Evolutionary conservation across 2,797 vertebrate genomes (phyloP), one percentile per base, ranked within the genome.

Genomic region (Muscicapa comitata): DNA sequence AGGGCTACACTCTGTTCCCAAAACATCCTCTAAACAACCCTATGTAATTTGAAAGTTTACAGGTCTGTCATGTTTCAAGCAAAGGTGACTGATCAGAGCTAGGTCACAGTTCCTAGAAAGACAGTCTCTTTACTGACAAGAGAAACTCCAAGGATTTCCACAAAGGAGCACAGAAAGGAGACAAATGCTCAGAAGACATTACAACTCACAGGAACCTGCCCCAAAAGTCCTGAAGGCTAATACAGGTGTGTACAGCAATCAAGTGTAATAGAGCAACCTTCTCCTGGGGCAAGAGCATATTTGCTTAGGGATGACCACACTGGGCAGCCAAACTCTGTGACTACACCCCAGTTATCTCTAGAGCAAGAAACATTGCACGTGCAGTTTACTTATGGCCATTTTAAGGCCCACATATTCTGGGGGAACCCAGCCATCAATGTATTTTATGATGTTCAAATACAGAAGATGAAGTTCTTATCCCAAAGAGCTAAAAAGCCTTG

Each of bases 251-350:
- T 25, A 43, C 17, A 82, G 29, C 23, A 43, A 37, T 18, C 20
- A 25, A 16, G 16, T 23, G 10, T 9, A 25, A 51, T 6, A 58
- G 4, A 17, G 18, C 24, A 73, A n/a, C 9, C 13, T 82, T 21
- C 4, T 89, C 13, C 54, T 70, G 23, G 11, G 50, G 5, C 1
- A 1, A 68, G 33, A 35, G 3, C 0, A 0, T 28, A 72, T 61
- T 68, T 87, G n/a, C 13, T 61, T 26, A 29, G 7, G 7, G 43
- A 80, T 29, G 26, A 19, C 62, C 24, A 71, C 45, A 31, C 2
- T 38, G 35, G 14, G 33, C 72, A 73, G 42, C 6, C 42, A 83
- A 47, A 67, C 11, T 45, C 35, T 35, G 15, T n/a, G 76, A 38
- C 13, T 73, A 54, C 9, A 35, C 4, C 45, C 21, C 38, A 17